phyloP scores from a whole-genome alignment of 2,888 invertebrate species.

The Amphipoea oculea region DNA sequence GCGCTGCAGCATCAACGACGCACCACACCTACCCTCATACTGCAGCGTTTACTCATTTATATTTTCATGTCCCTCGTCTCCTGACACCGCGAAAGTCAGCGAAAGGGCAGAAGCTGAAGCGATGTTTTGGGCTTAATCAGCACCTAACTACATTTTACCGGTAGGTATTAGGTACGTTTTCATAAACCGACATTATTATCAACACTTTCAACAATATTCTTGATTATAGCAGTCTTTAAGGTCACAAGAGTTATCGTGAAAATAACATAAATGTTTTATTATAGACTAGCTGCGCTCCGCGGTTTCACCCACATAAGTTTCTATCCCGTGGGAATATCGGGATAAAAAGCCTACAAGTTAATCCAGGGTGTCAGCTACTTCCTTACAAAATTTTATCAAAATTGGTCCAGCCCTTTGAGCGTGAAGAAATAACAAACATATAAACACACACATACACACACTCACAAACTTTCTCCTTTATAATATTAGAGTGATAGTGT shows the following conservation, averaged over 20 bases:
- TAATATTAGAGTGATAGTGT: too few relatives aligned
- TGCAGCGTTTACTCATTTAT: conserved; percentile 26
- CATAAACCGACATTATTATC: not conserved
- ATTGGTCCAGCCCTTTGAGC: too few relatives aligned
- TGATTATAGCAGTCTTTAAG: not conserved
- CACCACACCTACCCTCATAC: conserved; percentile 1
- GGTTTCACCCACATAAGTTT: not conserved
- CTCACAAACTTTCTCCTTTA: too few relatives aligned
- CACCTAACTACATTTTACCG: not conserved
- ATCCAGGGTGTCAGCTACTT: too few relatives aligned
- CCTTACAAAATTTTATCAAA: fast-evolving
- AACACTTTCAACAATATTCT: not conserved
- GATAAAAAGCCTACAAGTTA: too few relatives aligned
- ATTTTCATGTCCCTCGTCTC: conserved; percentile 19
- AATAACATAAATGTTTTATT: not conserved
- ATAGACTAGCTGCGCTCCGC: too few relatives aligned
- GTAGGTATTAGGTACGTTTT: not conserved
- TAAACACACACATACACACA: too few relatives aligned
- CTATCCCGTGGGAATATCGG: not conserved
- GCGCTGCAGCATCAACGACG: conserved; percentile 10
- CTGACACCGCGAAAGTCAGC: conserved; percentile 1
- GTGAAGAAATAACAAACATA: too few relatives aligned
- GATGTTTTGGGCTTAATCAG: not conserved
- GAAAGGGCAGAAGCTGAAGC: not conserved
- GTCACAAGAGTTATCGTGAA: not conserved